A percentile compares a stretch with the other conserved stretches of the same genome.
These are phyloP conservation scores for Struthio camelus DNA, from an alignment of 2,113 vertebrate genomes.

Conservation along the genomic window DNA sequence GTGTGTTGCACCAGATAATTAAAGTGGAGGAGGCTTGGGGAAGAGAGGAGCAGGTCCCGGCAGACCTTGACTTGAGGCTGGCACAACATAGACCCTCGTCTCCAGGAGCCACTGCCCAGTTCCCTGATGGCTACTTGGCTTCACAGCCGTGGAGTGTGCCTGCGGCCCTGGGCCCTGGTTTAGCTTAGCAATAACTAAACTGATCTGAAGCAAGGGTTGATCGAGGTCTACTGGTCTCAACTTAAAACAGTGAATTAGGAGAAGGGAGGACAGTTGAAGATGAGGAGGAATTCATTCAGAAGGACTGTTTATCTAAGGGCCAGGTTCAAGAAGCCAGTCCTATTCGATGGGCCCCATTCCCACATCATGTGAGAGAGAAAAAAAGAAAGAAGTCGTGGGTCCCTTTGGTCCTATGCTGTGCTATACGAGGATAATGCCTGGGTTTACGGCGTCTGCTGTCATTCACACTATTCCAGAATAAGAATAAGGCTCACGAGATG, in stretches of 20 bases:
- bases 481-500: neutral
- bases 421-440: neutral
- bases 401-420: neutral
- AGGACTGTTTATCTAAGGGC: neutral
- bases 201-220: neutral
- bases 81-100: neutral
- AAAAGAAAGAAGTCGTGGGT: neutral
- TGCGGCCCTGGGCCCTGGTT: neutral
- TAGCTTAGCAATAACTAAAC: neutral
- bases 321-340: neutral
- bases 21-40: conserved; percentile 28
- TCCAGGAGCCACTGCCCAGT: neutral
- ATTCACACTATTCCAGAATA: neutral
- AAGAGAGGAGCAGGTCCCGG: neutral
- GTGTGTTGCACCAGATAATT: conserved; percentile 71
- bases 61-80: neutral
- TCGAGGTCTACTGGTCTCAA: neutral
- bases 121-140: too few relatives aligned
- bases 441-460: neutral
- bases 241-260: neutral
- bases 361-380: neutral
- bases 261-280: neutral
- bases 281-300: neutral
- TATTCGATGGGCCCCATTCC: neutral
- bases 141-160: neutral